Evolutionary conservation across 2,113 vertebrate species (phyloP).

Genomic region (Smithornis capensis): DNA sequence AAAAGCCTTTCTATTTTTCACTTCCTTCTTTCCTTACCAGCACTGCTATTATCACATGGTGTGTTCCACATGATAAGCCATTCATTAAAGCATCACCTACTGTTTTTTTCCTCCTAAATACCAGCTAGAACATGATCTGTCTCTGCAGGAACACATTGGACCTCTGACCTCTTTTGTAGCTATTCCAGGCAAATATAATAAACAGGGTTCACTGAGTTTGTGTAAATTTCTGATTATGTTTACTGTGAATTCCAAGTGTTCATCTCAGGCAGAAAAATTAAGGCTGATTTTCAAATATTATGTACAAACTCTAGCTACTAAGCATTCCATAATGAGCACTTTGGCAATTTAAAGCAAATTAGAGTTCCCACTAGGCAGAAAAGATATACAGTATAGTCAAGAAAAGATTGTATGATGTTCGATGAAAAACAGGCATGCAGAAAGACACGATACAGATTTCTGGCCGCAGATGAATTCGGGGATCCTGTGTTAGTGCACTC

Average conservation of each 20-base stretch:
- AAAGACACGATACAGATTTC: slow-evolving; percentile 37
- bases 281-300: slow-evolving; percentile 82
- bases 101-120: slow-evolving; percentile 80
- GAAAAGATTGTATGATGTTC: slow-evolving; percentile 62
- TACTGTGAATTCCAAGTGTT: slow-evolving; percentile 80
- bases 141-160: slow-evolving; percentile 81
- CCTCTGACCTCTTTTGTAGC: slow-evolving; percentile 83
- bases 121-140: slow-evolving; percentile 87
- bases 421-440: slow-evolving; percentile 65
- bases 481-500: slow-evolving; percentile 15
- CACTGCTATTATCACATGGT: slow-evolving; percentile 82
- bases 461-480: slow-evolving; percentile 54
- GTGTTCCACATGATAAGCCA: slow-evolving; percentile 86
- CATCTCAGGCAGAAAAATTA: slow-evolving; percentile 79
- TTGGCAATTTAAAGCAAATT: slow-evolving; percentile 82
- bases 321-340: slow-evolving; percentile 79
- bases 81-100: slow-evolving; percentile 88
- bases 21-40: slow-evolving; percentile 73
- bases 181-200: slow-evolving; percentile 81
- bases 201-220: slow-evolving; percentile 80
- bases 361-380: slow-evolving; percentile 73
- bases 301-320: slow-evolving; percentile 79
- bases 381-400: slow-evolving; percentile 64
- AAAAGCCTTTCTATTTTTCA: slow-evolving; percentile 62
- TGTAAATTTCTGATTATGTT: slow-evolving; percentile 85